Conservation (phyloP, 2,113 vertebrate species). For the Trinectes maculatus region DNA sequence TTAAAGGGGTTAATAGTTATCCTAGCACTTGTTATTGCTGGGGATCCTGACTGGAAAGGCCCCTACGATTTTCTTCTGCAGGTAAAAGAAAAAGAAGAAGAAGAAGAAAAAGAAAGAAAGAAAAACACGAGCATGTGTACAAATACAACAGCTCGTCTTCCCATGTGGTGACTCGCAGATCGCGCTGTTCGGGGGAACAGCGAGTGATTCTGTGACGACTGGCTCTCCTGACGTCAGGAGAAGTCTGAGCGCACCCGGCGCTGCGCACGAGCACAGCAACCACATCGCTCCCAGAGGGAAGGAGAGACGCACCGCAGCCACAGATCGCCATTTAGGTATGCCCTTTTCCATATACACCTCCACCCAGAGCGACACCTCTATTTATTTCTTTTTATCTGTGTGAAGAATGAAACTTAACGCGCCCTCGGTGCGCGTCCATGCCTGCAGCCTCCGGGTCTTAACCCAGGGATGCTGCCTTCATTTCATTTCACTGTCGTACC, state of each 20-base stretch:
- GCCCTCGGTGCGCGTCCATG: conserved; percentile 11
- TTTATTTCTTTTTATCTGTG: background rate
- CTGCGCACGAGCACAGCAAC: conserved; percentile 70
- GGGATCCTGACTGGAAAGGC: too few species aligned
- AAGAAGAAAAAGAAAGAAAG: conserved; percentile 19
- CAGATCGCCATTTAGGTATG: conserved; percentile 73
- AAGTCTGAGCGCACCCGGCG: conserved; percentile 67
- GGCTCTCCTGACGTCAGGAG: conserved; percentile 76
- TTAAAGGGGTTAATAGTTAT: too few species aligned
- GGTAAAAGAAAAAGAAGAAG: background rate
- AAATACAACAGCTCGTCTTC: conserved; percentile 10
- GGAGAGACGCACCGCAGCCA: conserved; percentile 57
- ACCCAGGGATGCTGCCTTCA: conserved; percentile 49
- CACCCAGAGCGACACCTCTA: too few species aligned
- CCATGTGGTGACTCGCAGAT: conserved; percentile 36
- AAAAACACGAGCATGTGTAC: too few species aligned
- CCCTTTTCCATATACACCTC: background rate
- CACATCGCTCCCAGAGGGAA: conserved; percentile 71
- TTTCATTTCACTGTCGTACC: conserved; percentile 64
- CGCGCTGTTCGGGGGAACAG: conserved; percentile 45
- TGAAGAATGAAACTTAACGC: background rate
- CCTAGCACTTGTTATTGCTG: too few species aligned
- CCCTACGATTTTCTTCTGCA: too few species aligned
- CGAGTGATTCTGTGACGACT: conserved; percentile 60
- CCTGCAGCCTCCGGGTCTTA: conserved; percentile 42